A percentile compares a stretch with the other conserved stretches of the same genome.
phyloP scores from a whole-genome alignment of 2,113 vertebrate genomes.

The Toxotes jaculatrix region DNA sequence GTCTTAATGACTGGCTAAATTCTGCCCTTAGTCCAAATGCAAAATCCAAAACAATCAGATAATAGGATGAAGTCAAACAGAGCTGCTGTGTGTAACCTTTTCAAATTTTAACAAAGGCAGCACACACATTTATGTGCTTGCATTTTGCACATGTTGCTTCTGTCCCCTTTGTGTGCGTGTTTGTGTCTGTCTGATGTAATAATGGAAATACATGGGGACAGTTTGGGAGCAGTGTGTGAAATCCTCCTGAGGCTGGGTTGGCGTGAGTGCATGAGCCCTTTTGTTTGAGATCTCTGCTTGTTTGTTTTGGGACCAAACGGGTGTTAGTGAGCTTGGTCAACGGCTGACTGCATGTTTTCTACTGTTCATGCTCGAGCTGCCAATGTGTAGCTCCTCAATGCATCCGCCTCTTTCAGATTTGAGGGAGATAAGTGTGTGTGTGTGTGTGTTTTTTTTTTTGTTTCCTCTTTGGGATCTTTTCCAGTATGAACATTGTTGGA shows the following conservation, averaged over 20 bases:
- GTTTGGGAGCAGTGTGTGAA: constrained; percentile 12
- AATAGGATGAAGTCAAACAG: neutral
- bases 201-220: neutral
- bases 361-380: constrained; percentile 66
- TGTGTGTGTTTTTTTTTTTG: neutral
- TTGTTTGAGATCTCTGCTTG: constrained; percentile 49
- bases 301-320: constrained; percentile 63
- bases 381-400: constrained; percentile 50
- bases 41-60: constrained; percentile 18
- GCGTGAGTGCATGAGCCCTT: constrained; percentile 7
- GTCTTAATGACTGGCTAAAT: neutral
- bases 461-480: too few relatives aligned
- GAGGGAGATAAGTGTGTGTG: constrained; percentile 57
- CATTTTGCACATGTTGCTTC: constrained; percentile 13
- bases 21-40: neutral
- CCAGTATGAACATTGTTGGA: too few relatives aligned
- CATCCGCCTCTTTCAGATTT: constrained; percentile 68
- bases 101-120: neutral
- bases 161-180: neutral
- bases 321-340: constrained; percentile 41
- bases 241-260: constrained; percentile 21
- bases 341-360: constrained; percentile 48
- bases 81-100: neutral
- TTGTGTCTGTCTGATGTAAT: constrained; percentile 22
- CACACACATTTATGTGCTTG: neutral